Evolutionary conservation across 2,888 invertebrate species (phyloP).

Genomic region (Drosophila antonietae): DNA sequence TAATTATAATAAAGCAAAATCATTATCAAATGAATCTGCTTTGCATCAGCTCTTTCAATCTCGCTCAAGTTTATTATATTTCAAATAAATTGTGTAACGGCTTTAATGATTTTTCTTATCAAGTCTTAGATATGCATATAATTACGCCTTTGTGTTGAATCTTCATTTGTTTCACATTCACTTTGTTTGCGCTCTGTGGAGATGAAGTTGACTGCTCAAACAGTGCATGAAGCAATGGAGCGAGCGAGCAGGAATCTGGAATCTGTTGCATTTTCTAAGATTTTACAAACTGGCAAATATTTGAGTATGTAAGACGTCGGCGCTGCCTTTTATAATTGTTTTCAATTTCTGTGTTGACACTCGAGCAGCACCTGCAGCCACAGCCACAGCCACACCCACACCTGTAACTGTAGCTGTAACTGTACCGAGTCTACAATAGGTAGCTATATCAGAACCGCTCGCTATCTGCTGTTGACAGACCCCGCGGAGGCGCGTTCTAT

Average conservation of each 20-base stretch:
- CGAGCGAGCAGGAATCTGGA: background rate
- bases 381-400: slow-evolving; percentile 2
- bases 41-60: too few species aligned
- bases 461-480: slow-evolving; percentile 70
- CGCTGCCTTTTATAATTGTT: slow-evolving; percentile 67
- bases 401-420: background rate
- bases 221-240: slow-evolving; percentile 9
- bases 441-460: slow-evolving; percentile 28
- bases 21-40: too few species aligned
- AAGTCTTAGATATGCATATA: background rate
- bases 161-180: slow-evolving; percentile 9
- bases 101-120: background rate
- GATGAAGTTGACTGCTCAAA: slow-evolving; percentile 17
- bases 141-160: slow-evolving; percentile 23
- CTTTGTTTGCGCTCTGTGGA: slow-evolving; percentile 17
- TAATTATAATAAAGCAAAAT: too few species aligned
- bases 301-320: slow-evolving; percentile 56
- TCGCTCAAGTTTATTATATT: background rate
- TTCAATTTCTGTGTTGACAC: slow-evolving; percentile 73
- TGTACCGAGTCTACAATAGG: slow-evolving; percentile 2
- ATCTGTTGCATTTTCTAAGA: slow-evolving; percentile 46
- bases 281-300: slow-evolving; percentile 63
- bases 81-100: background rate
- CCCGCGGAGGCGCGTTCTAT: slow-evolving; percentile 51
- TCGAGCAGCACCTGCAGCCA: slow-evolving; percentile 15